Base-by-base conservation (phyloP, 2,113 vertebrate genomes). In the Platanista minor region DNA sequence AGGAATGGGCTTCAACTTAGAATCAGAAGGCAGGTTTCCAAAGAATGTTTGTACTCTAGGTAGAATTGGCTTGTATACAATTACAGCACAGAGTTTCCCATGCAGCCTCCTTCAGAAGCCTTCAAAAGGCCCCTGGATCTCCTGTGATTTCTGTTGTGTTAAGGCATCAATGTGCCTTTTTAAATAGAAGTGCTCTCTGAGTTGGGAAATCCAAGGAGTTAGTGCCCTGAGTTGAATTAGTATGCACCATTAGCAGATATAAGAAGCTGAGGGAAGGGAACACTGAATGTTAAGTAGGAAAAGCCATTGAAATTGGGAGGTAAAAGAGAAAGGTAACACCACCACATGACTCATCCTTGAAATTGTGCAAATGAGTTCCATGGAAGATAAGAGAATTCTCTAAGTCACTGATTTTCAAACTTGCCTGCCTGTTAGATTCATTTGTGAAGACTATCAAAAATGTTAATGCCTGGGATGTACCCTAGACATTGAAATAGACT, bases 101-200 rank as follows among this genome's bases (percentile, higher is more conserved):
- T 1, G 8, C 3, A 57, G 85, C 14, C 8, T 36, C 18, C 36
- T 83, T 41, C 23, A 54, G 52, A 71, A 71, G 20, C 11, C 39
- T 74, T 54, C n/a, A 67, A 25, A 84, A 46, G 12, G 2, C 15
- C 3, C 23, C 66, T 81, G 17, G 12, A 61, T 31, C 6, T 54
- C 12, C 17, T 20, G 8, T 7, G 33, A 46, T 18, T 84, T 43
- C n/a, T 43, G 46, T 17, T 46, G 33, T n/a, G 41, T 62, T 75
- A 46, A 78, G 7, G 1, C 15, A 71, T n/a, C 0, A 0, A 7
- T 27, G 8, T 46, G 10, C 11, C 6, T 25, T 52, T 29, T 11
- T 36, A 59, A 72, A 71, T 14, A 33, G 52, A 43, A 64, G 43
- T 69, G 14, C 61, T 77, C 9, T 61, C 66, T 80, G 61, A 36